A percentile compares a stretch with the other conserved stretches of the same genome.
These are phyloP conservation scores for Heliconius himera DNA, from an alignment of 1,140 invertebrate genomes.

Conservation along the genomic window DNA sequence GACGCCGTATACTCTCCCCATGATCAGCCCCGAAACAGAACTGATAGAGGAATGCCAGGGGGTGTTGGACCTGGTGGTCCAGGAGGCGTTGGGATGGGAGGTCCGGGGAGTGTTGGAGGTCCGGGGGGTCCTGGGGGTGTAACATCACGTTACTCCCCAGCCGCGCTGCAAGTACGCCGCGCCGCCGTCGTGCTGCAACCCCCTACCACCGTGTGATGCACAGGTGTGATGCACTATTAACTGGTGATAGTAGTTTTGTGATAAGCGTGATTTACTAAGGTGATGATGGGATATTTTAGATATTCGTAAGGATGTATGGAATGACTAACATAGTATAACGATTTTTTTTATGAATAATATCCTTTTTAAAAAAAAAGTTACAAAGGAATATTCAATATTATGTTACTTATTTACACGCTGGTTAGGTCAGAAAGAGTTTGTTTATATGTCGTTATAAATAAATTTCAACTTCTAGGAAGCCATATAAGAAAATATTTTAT, in stretches of 20 bases:
- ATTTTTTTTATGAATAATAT: too few species aligned
- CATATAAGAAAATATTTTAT: neutral
- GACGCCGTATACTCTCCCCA: conserved; percentile 83
- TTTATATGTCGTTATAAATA: neutral
- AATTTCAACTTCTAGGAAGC: too few species aligned
- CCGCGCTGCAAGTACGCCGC: conserved; percentile 90
- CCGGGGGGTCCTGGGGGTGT: conserved; percentile 22
- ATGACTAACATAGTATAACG: too few species aligned
- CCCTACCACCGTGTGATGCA: conserved; percentile 88
- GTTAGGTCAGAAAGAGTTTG: too few species aligned
- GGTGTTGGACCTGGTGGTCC: conserved; percentile 7
- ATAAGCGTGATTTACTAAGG: neutral
- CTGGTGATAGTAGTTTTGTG: conserved; percentile 12
- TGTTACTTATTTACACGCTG: too few species aligned
- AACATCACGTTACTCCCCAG: conserved; percentile 81
- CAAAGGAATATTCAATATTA: too few species aligned
- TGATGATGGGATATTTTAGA: neutral
- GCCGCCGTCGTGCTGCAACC: conserved; percentile 90
- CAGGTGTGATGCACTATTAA: conserved; percentile 64
- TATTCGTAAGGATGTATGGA: neutral
- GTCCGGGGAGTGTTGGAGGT: neutral
- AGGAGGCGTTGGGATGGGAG: conserved; percentile 17
- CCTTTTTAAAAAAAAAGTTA: too few species aligned
- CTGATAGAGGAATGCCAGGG: neutral
- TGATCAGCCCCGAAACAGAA: conserved; percentile 42